Percentiles rank a stretch among this genome's conserved stretches.
These are phyloP conservation scores for Ephydatia muelleri DNA, from an alignment of 37 sponge, comb jelly and placozoan species.

Conservation along the genomic window DNA sequence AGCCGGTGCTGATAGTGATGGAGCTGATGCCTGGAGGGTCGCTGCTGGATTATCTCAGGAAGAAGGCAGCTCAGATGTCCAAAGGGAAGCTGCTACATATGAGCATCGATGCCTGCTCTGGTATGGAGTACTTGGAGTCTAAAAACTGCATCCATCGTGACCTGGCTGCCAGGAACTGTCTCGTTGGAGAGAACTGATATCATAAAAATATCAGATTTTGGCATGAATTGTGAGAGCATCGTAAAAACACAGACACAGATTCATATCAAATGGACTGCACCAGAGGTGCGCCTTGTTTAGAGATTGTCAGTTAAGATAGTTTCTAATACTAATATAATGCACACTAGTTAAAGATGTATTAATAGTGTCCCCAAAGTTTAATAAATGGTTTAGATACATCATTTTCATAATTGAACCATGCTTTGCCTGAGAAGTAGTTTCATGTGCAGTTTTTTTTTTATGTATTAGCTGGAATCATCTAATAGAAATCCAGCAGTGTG, in stretches of 20 bases:
- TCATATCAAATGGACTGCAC: constrained; percentile 97
- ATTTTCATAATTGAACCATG: no score
- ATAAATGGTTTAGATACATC: no score
- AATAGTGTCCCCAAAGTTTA: no score
- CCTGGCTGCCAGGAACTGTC: constrained; percentile 91
- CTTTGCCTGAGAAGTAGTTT: no score
- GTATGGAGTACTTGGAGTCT: constrained; percentile 83
- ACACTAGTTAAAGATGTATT: no score
- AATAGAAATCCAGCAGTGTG: no score
- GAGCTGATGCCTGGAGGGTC: constrained; percentile 95
- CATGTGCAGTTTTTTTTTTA: no score
- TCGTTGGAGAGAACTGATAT: constrained; percentile 72
- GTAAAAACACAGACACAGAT: constrained; percentile 72
- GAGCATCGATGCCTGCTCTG: constrained; percentile 60
- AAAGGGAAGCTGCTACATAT: constrained; percentile 58
- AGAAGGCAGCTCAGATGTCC: constrained; percentile 48
- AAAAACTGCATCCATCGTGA: constrained; percentile 90
- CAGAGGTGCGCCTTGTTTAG: constrained; percentile 77
- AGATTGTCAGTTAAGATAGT: no score
- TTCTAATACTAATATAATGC: no score
- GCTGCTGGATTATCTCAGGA: constrained; percentile 81
- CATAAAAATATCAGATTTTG: constrained; percentile 91
- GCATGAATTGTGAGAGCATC: constrained; percentile 88
- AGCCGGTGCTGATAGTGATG: constrained; percentile 93
- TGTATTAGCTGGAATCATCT: no score